phyloP scores from a whole-genome alignment of 2,888 invertebrate genomes.

The Melanchra persicariae region DNA sequence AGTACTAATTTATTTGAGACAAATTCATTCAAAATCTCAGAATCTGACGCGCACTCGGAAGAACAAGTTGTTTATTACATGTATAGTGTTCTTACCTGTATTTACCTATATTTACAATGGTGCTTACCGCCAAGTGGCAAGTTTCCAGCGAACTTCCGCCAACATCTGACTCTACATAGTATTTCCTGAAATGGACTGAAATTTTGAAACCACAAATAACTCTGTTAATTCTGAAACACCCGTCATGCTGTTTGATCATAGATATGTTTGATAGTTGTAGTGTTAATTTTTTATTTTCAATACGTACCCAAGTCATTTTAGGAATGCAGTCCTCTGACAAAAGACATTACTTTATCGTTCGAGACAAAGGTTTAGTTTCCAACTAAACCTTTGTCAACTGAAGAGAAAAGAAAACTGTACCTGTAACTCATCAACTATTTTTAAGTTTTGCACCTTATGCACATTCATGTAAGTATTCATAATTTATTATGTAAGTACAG shows the following conservation, averaged over 20 bases:
- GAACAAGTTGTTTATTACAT: conserved; percentile 31
- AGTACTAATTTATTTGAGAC: neutral
- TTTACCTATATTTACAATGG: conserved; percentile 60
- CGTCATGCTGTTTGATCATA: neutral
- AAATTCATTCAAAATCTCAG: neutral
- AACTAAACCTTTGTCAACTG: no score
- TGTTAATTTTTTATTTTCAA: no score
- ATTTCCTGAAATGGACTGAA: conserved; percentile 58
- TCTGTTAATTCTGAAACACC: neutral
- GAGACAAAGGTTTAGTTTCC: no score
- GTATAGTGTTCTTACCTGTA: no score
- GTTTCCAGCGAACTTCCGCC: conserved; percentile 70
- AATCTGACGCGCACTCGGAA: conserved; percentile 11
- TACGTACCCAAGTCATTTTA: no score
- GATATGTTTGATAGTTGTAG: no score
- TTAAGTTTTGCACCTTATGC: no score
- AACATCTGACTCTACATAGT: conserved; percentile 50
- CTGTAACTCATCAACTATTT: no score
- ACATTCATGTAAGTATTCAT: no score
- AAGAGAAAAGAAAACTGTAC: no score
- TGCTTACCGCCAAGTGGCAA: conserved; percentile 77
- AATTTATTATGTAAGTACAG: no score
- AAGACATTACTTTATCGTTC: no score
- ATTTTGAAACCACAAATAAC: conserved; percentile 40
- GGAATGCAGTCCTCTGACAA: neutral